A percentile compares a stretch with the other conserved stretches of the same genome.
Evolutionary conservation across 2,797 vertebrate species (phyloP).

Genomic region (Falco columbarius): DNA sequence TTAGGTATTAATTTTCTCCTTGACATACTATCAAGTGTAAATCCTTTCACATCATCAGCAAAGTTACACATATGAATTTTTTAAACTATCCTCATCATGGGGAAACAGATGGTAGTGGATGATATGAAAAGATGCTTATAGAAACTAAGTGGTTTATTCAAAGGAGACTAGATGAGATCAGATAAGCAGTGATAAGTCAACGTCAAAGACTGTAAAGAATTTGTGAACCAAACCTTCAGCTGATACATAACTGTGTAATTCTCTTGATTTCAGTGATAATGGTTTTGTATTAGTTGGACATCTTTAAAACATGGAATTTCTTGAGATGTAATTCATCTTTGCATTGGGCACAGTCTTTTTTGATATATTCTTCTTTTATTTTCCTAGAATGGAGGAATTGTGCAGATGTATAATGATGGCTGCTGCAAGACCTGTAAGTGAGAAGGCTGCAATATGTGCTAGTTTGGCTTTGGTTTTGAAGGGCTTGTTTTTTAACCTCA

Average conservation of each 20-base stretch:
- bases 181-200: not conserved
- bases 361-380: constrained; percentile 66
- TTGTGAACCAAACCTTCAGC: not conserved
- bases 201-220: not conserved
- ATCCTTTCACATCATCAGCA: not conserved
- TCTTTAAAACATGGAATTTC: not conserved
- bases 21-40: not conserved
- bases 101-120: not conserved
- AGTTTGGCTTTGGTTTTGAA: constrained; percentile 72
- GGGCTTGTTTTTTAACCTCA: constrained; percentile 67
- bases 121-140: not conserved
- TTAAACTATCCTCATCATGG: not conserved
- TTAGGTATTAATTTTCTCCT: not conserved
- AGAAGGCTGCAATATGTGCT: constrained; percentile 63
- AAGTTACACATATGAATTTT: not conserved
- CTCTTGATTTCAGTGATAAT: not conserved
- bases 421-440: constrained; percentile 99
- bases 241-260: not conserved
- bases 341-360: constrained; percentile 58
- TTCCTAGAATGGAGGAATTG: constrained; percentile 90
- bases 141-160: not conserved
- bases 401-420: constrained; percentile 92
- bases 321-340: not conserved
- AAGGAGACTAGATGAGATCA: not conserved
- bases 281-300: not conserved